These are phyloP conservation scores for Melanotaenia pygmaea DNA, from an alignment of 2,797 vertebrate genomes.

Conservation along the genomic window DNA sequence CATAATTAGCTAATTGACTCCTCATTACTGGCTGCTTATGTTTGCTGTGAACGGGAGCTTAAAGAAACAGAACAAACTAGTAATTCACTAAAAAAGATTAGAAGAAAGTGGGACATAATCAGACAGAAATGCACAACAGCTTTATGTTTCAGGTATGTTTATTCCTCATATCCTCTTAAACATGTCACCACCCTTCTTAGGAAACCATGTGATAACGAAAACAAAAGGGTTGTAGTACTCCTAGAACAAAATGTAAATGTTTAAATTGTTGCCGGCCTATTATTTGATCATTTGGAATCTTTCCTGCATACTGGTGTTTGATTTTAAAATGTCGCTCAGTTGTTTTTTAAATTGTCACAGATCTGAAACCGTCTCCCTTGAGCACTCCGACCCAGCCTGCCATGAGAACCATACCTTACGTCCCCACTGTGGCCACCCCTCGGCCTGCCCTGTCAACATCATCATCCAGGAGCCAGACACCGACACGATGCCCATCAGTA, in stretches of 20 bases:
- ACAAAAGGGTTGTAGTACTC: neutral
- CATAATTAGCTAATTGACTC: neutral
- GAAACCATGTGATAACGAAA: neutral
- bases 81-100: neutral
- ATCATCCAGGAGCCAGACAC: conserved; percentile 15
- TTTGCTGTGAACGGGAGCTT: neutral
- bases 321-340: neutral
- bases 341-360: conserved; percentile 29
- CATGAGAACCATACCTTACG: conserved; percentile 40
- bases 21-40: neutral
- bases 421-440: conserved; percentile 36
- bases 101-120: neutral
- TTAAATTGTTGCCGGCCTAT: no score
- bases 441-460: conserved; percentile 59
- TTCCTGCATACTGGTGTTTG: neutral
- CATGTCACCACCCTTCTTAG: neutral
- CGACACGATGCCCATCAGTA: neutral
- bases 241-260: neutral
- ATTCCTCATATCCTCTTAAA: neutral
- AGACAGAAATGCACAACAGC: neutral
- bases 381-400: conserved; percentile 6
- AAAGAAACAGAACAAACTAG: neutral
- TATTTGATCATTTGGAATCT: neutral
- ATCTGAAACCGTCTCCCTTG: conserved; percentile 14
- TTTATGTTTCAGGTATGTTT: neutral